Evolutionary conservation across 2,797 vertebrate species (phyloP).

Genomic region (Tokudaia muenninki): DNA sequence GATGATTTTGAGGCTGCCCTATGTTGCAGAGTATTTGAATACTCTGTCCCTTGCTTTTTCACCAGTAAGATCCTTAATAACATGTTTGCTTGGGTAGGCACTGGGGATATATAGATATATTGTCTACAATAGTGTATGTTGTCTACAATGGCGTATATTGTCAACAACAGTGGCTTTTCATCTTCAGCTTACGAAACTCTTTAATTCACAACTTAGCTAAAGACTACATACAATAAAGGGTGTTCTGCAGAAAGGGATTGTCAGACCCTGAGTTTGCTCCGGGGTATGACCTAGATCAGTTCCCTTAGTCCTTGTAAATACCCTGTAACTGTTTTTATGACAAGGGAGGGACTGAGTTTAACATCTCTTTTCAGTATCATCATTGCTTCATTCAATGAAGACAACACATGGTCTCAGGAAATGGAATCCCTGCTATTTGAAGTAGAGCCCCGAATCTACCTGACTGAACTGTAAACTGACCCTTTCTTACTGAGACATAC

Average conservation of each 20-base stretch:
- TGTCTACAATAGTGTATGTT: too few relatives aligned
- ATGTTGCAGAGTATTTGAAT: background rate
- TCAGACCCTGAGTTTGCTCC: background rate
- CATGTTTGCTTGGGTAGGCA: background rate
- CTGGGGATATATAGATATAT: too few relatives aligned
- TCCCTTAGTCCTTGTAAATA: background rate
- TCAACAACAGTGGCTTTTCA: background rate
- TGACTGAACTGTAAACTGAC: background rate
- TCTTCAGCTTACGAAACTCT: background rate
- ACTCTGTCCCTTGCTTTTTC: background rate
- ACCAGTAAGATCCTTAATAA: background rate
- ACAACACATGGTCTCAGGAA: background rate
- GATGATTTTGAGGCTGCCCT: background rate
- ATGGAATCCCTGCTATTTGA: background rate
- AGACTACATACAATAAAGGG: background rate
- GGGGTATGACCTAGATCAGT: background rate
- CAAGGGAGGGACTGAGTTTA: background rate
- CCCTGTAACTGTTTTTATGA: background rate
- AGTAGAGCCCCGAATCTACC: background rate
- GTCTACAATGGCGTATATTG: too few relatives aligned
- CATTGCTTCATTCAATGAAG: background rate
- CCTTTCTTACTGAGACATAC: constrained; percentile 9
- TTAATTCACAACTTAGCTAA: background rate
- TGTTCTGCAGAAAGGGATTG: background rate
- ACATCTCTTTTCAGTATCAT: background rate